These are phyloP conservation scores for Dryoscopus gambensis DNA, from an alignment of 2,113 vertebrate genomes.

Conservation along the genomic window DNA sequence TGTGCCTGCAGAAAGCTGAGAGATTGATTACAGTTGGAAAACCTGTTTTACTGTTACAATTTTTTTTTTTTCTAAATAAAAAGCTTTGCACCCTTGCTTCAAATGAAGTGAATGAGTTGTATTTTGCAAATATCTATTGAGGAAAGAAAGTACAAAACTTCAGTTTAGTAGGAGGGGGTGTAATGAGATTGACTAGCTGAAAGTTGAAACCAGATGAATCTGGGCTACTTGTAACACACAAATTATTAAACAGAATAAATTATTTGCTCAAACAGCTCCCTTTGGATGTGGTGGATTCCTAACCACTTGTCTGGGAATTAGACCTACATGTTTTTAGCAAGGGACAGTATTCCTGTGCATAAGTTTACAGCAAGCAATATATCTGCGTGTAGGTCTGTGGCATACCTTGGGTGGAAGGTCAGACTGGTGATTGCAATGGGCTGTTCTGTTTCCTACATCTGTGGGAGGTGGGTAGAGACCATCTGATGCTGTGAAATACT, in stretches of 20 bases:
- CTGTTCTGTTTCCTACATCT: neutral
- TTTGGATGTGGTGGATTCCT: neutral
- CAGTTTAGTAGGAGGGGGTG: neutral
- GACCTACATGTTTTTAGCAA: neutral
- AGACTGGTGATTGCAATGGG: neutral
- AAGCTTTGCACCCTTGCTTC: neutral
- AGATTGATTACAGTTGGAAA: neutral
- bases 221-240: neutral
- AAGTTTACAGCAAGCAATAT: neutral
- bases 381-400: neutral
- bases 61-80: neutral
- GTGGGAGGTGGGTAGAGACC: neutral
- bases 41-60: neutral
- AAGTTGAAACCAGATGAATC: constrained; percentile 17
- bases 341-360: neutral
- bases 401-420: neutral
- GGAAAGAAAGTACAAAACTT: neutral
- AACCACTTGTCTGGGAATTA: neutral
- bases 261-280: neutral
- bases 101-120: neutral
- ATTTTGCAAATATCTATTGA: neutral
- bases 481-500: neutral
- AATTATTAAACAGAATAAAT: constrained; percentile 8
- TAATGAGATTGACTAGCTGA: neutral
- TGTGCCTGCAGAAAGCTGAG: neutral